Conservation (phyloP, 2,113 vertebrate genomes). For the Dromas ardeola region DNA sequence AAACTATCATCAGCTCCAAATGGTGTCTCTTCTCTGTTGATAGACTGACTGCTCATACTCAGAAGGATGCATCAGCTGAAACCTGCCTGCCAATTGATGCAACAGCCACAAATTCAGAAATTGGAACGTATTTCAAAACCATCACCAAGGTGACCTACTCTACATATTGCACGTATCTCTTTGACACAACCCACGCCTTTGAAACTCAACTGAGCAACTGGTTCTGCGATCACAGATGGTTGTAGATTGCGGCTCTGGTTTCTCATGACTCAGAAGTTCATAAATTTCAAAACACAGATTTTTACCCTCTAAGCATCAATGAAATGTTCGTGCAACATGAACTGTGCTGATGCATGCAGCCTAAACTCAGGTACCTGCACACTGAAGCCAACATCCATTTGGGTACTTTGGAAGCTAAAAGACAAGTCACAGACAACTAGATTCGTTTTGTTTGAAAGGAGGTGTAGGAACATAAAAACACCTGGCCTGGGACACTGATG, state of each 20-base stretch:
- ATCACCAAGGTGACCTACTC: slow-evolving; percentile 24
- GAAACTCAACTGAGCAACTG: slow-evolving; percentile 47
- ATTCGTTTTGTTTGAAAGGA: background rate
- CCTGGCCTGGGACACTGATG: background rate
- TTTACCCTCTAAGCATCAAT: background rate
- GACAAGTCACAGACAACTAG: background rate
- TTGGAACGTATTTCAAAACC: background rate
- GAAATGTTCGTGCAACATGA: background rate
- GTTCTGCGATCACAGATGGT: slow-evolving; percentile 39
- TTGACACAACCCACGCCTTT: slow-evolving; percentile 19
- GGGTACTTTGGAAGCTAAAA: background rate
- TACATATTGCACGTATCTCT: background rate
- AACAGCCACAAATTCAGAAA: slow-evolving; percentile 8
- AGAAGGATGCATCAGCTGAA: background rate
- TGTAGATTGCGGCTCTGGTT: background rate
- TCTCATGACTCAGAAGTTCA: background rate
- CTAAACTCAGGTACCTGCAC: background rate
- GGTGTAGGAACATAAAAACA: background rate
- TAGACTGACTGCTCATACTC: background rate
- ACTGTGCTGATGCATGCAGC: background rate
- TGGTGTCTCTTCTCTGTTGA: background rate
- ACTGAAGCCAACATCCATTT: background rate
- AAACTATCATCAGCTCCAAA: background rate
- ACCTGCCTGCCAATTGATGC: background rate
- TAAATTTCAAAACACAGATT: background rate